Evolutionary conservation across 2,797 vertebrate species (phyloP), one percentile per base, ranked within the genome.

Genomic region (Phataginus tetradactyla): DNA sequence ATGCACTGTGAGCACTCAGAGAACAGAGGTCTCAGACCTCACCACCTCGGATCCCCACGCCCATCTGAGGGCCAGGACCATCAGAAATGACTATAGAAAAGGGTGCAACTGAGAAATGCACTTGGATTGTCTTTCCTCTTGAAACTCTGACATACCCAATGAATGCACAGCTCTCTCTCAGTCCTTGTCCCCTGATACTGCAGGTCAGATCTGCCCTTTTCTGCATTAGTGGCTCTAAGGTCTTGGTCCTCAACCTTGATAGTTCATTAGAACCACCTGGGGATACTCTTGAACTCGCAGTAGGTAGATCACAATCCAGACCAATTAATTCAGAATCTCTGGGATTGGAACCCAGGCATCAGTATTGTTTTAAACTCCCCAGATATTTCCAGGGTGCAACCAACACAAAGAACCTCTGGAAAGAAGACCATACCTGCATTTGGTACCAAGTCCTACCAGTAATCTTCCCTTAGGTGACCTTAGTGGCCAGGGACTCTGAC

Each of bases 241-340:
- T 17, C n/a, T 78, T 61, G 1, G 12, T 64, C 21, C 15, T 88
- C 32, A 87, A 37, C 13, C 34, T 59, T 71, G 15, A 10, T 29
- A 45, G 34, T 4, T 34, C 55, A 55, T 49, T 66, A 81, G 25
- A 72, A 34, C 77, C 23, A 78, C 34, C 57, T 87, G 25, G 20
- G 21, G 5, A 79, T 32, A 81, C 2, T 45, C 80, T 93, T 7
- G 27, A 66, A 75, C 23, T 59, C 21, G 29, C 59, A 80, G 21
- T 32, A 53, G 8, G 20, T 53, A 23, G 17, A n/a, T n/a, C 66
- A 93, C 20, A 66, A 1, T 23, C 29, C 10, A 77, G 39, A 34
- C 39, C 78, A 85, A 45, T 75, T 39, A 94, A 89, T 81, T 79
- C 69, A 32, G 79, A 90, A 59, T 91, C 7, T 87, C 72, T 85